Conservation (phyloP, 2,888 invertebrate genomes). For the Lysandra bellargus region DNA sequence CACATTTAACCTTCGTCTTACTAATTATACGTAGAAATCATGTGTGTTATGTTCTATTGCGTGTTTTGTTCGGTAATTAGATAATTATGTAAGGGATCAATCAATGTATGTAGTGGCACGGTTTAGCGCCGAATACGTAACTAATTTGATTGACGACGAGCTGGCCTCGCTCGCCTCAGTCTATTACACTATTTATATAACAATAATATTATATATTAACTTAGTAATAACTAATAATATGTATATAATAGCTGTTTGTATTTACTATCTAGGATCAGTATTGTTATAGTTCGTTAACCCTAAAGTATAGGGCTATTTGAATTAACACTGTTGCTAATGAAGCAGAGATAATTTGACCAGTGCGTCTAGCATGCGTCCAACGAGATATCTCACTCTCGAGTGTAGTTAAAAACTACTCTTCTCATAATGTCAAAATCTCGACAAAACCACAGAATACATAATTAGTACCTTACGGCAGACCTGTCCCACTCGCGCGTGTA, state of each 20-base stretch:
- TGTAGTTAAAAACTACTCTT: too few relatives aligned
- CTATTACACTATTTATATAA: neutral
- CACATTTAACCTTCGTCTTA: conserved; percentile 1
- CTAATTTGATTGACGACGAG: neutral
- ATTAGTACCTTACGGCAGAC: too few relatives aligned
- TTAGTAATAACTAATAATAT: neutral
- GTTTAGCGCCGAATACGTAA: conserved; percentile 13
- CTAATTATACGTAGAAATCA: conserved; percentile 28
- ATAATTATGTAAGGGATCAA: conserved; percentile 24
- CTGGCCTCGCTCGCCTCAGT: neutral
- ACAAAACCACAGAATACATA: too few relatives aligned
- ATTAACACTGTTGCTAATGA: neutral
- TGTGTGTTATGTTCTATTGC: conserved; percentile 5
- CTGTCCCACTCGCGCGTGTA: too few relatives aligned
- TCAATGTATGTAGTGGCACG: neutral
- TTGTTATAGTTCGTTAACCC: neutral
- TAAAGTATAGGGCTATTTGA: neutral
- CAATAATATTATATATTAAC: neutral
- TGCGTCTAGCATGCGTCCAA: too few relatives aligned
- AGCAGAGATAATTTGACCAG: neutral
- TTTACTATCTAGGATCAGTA: neutral
- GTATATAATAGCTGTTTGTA: neutral
- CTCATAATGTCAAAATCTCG: too few relatives aligned
- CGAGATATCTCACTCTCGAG: too few relatives aligned
- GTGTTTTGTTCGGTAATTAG: conserved; percentile 16